Base-by-base conservation (phyloP, 2,113 vertebrate species). In the Australoheros scitulus region DNA sequence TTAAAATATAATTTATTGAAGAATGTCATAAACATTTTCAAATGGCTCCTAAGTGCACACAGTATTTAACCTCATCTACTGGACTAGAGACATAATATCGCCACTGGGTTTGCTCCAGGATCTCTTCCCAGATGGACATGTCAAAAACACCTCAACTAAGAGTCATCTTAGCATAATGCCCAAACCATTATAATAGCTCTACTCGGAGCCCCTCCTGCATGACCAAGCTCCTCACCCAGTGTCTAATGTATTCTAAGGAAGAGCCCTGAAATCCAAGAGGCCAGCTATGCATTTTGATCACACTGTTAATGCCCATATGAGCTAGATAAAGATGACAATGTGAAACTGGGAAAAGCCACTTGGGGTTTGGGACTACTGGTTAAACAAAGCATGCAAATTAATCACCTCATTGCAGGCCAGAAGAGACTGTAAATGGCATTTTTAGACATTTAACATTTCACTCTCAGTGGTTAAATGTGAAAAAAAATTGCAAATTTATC, bases 331-430 rank as follows among this genome's bases (percentile, higher is more conserved):
- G 22, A 18, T 11, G 22, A 9, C 14, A 26, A 1, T 68, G 41
- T 50, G 47, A 70, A 70, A 7, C 64, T 50, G 47, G 22, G 5
- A 50, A 47, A 18, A 11, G 0, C 20, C 26, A 18, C 8, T 50
- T 50, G 1, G 9, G 41, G 0, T 50, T 29, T 29, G 22, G 22
- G 3, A 68, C 64, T 47, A 47, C 0, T 65, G 36, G 0, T 10
- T 43, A 65, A 64, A 41, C 58, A 9, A 59, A 26, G 24, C 60
- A 61, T 4, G 4, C 38, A 65, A 68, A 47, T 68, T 1, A 47
- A 68, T 18, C n/a, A 15, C 63, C 8, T 68, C 24, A 11, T 17
- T 26, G 2, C 11, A 0, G 0, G 64, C 0, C 41, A 47, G 26
- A 6, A 2, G 8, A 0, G 38, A 41, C 11, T 11, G 38, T 38